Percentiles rank a stretch among this genome's conserved stretches.
phyloP scores from a whole-genome alignment of 2,113 vertebrate species.

The Pachypanchax playfairii region DNA sequence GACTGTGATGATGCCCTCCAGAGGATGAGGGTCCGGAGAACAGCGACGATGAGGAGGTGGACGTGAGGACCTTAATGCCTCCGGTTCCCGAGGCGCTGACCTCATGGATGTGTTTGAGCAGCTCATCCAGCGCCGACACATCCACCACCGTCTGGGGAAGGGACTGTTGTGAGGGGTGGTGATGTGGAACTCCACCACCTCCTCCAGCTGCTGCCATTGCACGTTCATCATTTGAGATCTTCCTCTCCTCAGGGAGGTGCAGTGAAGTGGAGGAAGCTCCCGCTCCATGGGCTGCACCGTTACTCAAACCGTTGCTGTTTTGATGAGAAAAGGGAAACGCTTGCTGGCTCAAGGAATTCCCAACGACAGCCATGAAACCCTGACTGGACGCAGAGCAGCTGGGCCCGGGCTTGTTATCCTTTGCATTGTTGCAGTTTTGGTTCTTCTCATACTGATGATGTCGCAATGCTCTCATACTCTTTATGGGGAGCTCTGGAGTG shows the following conservation, averaged over 20 bases:
- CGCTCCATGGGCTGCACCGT: constrained; percentile 44
- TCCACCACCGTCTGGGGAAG: constrained; percentile 78
- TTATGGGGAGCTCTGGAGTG: constrained; percentile 83
- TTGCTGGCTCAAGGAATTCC: constrained; percentile 50
- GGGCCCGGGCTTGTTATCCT: constrained; percentile 11
- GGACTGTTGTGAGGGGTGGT: constrained; percentile 54
- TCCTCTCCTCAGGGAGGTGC: constrained; percentile 63
- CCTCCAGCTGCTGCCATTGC: constrained; percentile 32
- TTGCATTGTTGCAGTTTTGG: constrained; percentile 78
- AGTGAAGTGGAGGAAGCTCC: constrained; percentile 32
- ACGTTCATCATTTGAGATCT: constrained; percentile 54
- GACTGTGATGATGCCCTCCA: constrained; percentile 20
- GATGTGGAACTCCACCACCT: constrained; percentile 8
- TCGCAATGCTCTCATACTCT: constrained; percentile 72
- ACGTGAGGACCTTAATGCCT: constrained; percentile 74
- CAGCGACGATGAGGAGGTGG: constrained; percentile 56
- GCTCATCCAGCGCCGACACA: constrained; percentile 84
- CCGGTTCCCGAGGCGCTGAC: constrained; percentile 66
- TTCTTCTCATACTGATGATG: constrained; percentile 79
- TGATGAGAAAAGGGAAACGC: constrained; percentile 66
- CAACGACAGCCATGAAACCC: constrained; percentile 44
- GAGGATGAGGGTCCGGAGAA: constrained; percentile 33
- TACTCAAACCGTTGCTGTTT: constrained; percentile 43
- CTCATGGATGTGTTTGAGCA: constrained; percentile 85
- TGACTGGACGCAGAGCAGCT: constrained; percentile 17